Conservation (phyloP, 2,888 invertebrate species). For the Xestia ashworthii region DNA sequence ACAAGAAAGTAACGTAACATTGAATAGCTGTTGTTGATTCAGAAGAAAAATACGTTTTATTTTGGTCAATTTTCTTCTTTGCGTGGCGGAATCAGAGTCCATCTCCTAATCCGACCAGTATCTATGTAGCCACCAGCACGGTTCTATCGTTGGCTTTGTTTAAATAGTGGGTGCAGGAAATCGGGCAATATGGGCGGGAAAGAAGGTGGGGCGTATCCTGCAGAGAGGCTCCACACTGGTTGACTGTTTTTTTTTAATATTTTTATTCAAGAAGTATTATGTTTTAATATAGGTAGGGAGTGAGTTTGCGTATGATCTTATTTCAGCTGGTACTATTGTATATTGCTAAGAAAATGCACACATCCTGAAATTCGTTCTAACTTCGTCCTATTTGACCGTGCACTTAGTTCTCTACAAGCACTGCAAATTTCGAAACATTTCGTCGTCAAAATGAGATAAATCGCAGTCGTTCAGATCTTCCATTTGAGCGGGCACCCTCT, state of each 20-base stretch:
- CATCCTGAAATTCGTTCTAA: not conserved
- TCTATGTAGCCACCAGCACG: not conserved
- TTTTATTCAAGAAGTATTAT: not conserved
- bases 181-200: too few species aligned
- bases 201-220: too few species aligned
- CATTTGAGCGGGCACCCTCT: slow-evolving; percentile 2
- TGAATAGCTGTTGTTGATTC: too few species aligned
- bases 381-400: not conserved
- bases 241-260: too few species aligned
- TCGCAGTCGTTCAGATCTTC: slow-evolving; percentile 26
- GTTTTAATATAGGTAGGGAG: not conserved
- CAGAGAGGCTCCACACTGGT: too few species aligned
- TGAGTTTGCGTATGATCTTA: not conserved
- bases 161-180: not conserved
- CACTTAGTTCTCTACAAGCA: not conserved
- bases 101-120: not conserved
- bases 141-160: not conserved
- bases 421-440: slow-evolving; percentile 12
- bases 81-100: too few species aligned
- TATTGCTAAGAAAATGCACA: not conserved
- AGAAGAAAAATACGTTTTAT: too few species aligned
- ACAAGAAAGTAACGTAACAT: too few species aligned
- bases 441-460: slow-evolving; percentile 14
- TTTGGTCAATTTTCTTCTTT: not conserved
- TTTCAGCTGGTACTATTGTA: not conserved